Evolutionary conservation across 35 echinoderm and acorn worm genomes (phyloP).

Genomic region (Diadema setosum): DNA sequence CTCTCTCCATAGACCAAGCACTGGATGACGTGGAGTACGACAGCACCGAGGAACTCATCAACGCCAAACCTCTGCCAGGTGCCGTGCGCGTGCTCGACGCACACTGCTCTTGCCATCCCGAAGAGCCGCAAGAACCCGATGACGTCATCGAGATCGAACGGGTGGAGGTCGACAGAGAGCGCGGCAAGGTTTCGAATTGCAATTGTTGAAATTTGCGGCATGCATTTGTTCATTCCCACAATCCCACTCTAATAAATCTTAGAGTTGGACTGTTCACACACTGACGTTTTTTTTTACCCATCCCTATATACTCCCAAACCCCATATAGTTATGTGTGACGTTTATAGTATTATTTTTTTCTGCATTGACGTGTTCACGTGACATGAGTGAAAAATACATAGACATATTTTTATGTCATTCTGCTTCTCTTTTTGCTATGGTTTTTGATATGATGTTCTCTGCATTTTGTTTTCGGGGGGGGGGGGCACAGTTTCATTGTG

Average conservation of each 20-base stretch:
- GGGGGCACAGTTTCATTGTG: too few relatives aligned
- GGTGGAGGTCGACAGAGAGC: neutral
- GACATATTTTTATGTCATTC: too few relatives aligned
- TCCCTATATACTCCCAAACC: neutral
- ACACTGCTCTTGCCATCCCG: conserved; percentile 37
- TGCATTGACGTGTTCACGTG: neutral
- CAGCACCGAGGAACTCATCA: conserved; percentile 17
- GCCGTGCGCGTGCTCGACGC: conserved; percentile 43
- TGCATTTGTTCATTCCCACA: too few relatives aligned
- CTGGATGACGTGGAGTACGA: conserved; percentile 32
- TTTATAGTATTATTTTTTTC: neutral
- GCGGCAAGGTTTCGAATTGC: neutral
- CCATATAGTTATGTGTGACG: neutral
- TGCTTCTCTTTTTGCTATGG: too few relatives aligned
- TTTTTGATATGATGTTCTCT: too few relatives aligned
- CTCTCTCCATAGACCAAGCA: conserved; percentile 4
- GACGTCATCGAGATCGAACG: conserved; percentile 47
- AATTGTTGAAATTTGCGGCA: too few relatives aligned
- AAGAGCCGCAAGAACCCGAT: conserved; percentile 35
- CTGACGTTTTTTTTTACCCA: neutral
- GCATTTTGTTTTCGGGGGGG: too few relatives aligned
- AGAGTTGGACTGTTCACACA: neutral
- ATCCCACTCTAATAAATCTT: neutral
- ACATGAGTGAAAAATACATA: too few relatives aligned
- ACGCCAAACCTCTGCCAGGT: conserved; percentile 29